Conservation (phyloP, 2,113 vertebrate species). For the Melanotaenia duboulayi region DNA sequence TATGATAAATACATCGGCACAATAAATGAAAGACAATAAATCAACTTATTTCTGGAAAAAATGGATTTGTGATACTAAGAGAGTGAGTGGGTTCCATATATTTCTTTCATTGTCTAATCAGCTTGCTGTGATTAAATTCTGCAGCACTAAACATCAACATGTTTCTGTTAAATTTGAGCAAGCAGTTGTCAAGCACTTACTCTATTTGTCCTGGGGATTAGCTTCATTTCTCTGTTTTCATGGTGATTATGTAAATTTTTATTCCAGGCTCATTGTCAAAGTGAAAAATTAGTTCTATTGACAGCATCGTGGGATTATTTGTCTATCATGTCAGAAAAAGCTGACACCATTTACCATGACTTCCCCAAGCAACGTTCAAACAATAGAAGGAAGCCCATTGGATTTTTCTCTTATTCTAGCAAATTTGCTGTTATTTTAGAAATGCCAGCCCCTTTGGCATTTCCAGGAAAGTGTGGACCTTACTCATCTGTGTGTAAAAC, state of each 20-base stretch:
- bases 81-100: slow-evolving; percentile 29
- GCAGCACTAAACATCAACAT: slow-evolving; percentile 4
- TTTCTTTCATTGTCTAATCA: slow-evolving; percentile 31
- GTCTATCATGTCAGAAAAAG: slow-evolving; percentile 56
- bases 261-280: slow-evolving; percentile 9
- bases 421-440: slow-evolving; percentile 62
- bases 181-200: slow-evolving; percentile 34
- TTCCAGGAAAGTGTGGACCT: slow-evolving; percentile 61
- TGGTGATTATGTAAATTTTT: slow-evolving; percentile 32
- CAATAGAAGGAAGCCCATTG: slow-evolving; percentile 74
- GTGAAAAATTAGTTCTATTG: slow-evolving; percentile 29
- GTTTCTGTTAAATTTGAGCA: slow-evolving; percentile 28
- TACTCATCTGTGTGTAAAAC: slow-evolving; percentile 36
- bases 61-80: slow-evolving; percentile 50
- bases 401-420: slow-evolving; percentile 65
- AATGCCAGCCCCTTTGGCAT: slow-evolving; percentile 54
- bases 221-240: slow-evolving; percentile 10
- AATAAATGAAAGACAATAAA: slow-evolving; percentile 50
- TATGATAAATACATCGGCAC: slow-evolving; percentile 25
- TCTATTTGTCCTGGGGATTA: slow-evolving; percentile 29
- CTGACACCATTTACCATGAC: slow-evolving; percentile 60
- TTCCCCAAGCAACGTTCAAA: slow-evolving; percentile 60
- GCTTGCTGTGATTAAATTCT: slow-evolving; percentile 43
- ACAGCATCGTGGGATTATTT: slow-evolving; percentile 48
- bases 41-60: slow-evolving; percentile 48